A percentile compares a stretch with the other conserved stretches of the same genome.
Conservation (phyloP, 2,113 vertebrate genomes). For the Austrofundulus limnaeus region DNA sequence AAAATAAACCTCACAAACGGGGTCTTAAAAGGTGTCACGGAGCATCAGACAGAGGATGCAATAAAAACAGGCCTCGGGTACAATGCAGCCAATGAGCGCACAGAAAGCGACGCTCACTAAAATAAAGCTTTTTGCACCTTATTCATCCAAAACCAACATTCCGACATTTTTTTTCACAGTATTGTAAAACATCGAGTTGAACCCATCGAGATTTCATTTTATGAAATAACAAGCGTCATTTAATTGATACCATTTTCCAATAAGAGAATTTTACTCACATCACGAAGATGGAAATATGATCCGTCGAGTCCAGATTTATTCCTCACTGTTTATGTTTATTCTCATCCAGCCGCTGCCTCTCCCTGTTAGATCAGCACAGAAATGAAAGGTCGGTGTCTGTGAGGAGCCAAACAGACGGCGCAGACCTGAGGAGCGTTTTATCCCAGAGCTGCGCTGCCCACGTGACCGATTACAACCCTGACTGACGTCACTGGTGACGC, state of each 20-base stretch:
- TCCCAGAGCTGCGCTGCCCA: conserved; percentile 69
- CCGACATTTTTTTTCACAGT: neutral
- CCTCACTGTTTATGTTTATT: neutral
- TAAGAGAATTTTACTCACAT: conserved; percentile 61
- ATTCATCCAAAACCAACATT: neutral
- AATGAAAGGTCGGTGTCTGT: neutral
- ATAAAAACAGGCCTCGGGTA: conserved; percentile 24
- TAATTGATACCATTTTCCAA: neutral
- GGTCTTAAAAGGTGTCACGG: conserved; percentile 59
- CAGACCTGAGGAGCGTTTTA: conserved; percentile 65
- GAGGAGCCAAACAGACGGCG: conserved; percentile 2
- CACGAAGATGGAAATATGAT: conserved; percentile 44
- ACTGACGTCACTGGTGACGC: conserved; percentile 72
- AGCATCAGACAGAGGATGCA: conserved; percentile 47
- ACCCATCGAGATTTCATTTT: neutral
- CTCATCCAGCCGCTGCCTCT: no score
- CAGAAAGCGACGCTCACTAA: no score
- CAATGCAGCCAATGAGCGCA: conserved; percentile 35
- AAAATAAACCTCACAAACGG: conserved; percentile 2
- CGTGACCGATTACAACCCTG: conserved; percentile 75
- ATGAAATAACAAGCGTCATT: neutral
- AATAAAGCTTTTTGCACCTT: no score
- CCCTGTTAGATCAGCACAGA: neutral
- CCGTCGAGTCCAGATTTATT: conserved; percentile 22
- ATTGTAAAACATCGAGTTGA: neutral